Percentiles rank a stretch among this genome's conserved stretches.
These are phyloP conservation scores for Mnemiopsis leidyi DNA, from an alignment of 37 sponge, comb jelly and placozoan species.

Conservation along the genomic window DNA sequence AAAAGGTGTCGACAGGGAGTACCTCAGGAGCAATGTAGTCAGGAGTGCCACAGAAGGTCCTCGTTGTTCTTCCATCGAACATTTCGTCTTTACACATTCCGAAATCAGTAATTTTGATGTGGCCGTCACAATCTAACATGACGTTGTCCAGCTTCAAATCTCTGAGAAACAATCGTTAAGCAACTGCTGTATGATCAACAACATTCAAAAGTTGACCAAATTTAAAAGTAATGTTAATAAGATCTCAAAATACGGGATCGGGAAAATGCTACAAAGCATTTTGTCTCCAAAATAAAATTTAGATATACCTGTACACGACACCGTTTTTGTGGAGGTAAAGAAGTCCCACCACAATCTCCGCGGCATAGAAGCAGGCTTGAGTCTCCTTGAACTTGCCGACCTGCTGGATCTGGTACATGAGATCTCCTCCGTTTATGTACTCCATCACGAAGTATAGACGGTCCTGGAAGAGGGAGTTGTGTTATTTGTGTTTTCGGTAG, in stretches of 20 bases:
- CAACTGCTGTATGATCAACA: too few relatives aligned
- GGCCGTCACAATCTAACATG: constrained; percentile 88
- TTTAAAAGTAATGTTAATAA: too few relatives aligned
- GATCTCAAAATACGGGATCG: too few relatives aligned
- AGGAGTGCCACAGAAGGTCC: constrained; percentile 98
- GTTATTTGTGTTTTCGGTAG: too few relatives aligned
- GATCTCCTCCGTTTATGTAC: constrained; percentile 89
- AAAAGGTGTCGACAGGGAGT: too few relatives aligned
- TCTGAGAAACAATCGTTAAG: constrained; percentile 57
- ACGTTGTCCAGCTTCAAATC: constrained; percentile 97
- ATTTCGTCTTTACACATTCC: constrained; percentile 97
- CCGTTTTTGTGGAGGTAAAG: constrained; percentile 78
- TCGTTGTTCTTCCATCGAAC: constrained; percentile 73
- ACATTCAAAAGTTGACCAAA: too few relatives aligned
- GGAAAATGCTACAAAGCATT: too few relatives aligned
- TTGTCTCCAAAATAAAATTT: not conserved
- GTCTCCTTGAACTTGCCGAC: constrained; percentile 82
- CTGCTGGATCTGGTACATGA: constrained; percentile 95
- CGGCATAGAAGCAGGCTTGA: constrained; percentile 85
- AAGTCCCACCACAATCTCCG: constrained; percentile 87
- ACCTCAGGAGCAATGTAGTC: constrained; percentile 99
- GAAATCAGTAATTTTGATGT: constrained; percentile 98
- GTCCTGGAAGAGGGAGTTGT: too few relatives aligned
- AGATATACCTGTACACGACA: constrained; percentile 67
- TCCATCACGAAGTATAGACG: constrained; percentile 97